phyloP scores from a whole-genome alignment of 92 coral and sea anemone genomes.

The Actinernus sp. region DNA sequence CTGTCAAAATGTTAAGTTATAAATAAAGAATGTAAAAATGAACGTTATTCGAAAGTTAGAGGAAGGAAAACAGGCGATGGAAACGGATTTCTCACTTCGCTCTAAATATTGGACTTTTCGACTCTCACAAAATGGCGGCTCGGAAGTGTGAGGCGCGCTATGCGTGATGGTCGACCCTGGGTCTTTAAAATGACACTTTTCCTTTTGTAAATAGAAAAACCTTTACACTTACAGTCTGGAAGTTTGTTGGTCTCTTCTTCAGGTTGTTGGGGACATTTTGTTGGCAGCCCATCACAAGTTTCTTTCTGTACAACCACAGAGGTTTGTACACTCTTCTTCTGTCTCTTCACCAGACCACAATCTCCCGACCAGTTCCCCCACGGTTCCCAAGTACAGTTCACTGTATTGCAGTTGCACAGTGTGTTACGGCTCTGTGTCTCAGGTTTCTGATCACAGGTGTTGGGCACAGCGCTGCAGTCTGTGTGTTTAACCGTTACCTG shows the following conservation, averaged over 20 bases:
- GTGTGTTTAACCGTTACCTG: conserved; percentile 49
- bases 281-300: conserved; percentile 68
- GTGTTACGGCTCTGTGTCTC: conserved; percentile 65
- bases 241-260: conserved; percentile 63
- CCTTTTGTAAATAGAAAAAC: no score
- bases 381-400: conserved; percentile 59
- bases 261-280: conserved; percentile 52
- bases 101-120: no score
- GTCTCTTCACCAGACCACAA: conserved; percentile 72
- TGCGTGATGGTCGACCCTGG: no score
- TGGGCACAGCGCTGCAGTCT: conserved; percentile 71
- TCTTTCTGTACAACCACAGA: conserved; percentile 64
- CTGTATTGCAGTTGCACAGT: conserved; percentile 72
- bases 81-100: no score
- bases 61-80: no score
- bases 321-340: conserved; percentile 52
- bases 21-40: no score
- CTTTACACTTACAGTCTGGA: not conserved
- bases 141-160: no score
- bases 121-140: no score
- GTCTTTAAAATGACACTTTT: no score
- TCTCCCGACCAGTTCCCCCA: conserved; percentile 83
- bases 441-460: conserved; percentile 70
- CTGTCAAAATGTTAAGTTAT: no score
- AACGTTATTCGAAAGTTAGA: no score